These are phyloP conservation scores for Rhinichthys klamathensis DNA, from an alignment of 2,113 vertebrate genomes.

Conservation along the genomic window DNA sequence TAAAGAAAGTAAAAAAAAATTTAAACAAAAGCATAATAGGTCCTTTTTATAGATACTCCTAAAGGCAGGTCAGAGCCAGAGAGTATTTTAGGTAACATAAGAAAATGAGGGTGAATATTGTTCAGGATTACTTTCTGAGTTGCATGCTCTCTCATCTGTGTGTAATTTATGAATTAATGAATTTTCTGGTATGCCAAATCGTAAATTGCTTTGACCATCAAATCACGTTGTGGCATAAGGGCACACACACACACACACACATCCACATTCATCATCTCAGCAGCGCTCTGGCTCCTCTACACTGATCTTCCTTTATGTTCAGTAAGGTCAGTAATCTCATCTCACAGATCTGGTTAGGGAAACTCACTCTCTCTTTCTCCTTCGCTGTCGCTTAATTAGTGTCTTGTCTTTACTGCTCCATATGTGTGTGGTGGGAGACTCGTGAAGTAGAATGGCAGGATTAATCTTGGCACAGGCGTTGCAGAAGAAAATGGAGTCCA, in stretches of 20 bases:
- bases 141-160: neutral
- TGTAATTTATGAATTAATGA: constrained; percentile 18
- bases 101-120: neutral
- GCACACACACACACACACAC: neutral
- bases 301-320: neutral
- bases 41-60: no score
- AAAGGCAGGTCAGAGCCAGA: constrained; percentile 1
- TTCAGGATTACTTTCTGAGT: constrained; percentile 2
- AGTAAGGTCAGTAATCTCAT: constrained; percentile 24
- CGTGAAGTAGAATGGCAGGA: neutral
- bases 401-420: constrained; percentile 2
- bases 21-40: no score
- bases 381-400: neutral
- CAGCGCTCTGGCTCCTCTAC: neutral
- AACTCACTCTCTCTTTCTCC: neutral
- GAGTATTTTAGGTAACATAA: neutral
- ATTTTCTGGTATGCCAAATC: constrained; percentile 6
- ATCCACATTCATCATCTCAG: neutral
- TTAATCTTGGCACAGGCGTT: neutral
- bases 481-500: constrained; percentile 4
- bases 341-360: neutral
- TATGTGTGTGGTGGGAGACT: neutral
- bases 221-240: constrained; percentile 1
- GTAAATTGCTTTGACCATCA: constrained; percentile 40
- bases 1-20: no score